Evolutionary conservation across 2,797 vertebrate genomes (phyloP).

Genomic region (Channa striata): DNA sequence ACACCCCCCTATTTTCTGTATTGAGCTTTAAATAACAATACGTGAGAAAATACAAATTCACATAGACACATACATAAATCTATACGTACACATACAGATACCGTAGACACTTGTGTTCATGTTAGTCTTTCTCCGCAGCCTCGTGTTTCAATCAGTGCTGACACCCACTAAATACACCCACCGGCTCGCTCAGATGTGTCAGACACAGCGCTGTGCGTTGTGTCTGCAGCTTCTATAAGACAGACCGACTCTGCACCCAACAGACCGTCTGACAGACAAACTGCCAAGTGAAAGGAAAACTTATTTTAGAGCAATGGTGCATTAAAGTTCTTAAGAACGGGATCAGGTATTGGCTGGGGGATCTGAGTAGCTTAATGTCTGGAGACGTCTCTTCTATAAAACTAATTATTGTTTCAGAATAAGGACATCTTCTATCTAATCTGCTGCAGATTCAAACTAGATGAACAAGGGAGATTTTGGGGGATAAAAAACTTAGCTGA

Average conservation of each 20-base stretch:
- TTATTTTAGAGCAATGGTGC: constrained; percentile 8
- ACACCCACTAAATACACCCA: constrained; percentile 53
- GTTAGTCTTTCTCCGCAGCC: constrained; percentile 38
- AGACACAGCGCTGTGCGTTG: constrained; percentile 52
- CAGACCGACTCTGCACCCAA: constrained; percentile 33
- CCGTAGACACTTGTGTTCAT: constrained; percentile 19
- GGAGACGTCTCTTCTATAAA: not conserved
- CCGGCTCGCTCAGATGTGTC: constrained; percentile 54
- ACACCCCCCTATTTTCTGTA: too few species aligned
- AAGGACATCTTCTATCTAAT: not conserved
- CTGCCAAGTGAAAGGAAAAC: constrained; percentile 26
- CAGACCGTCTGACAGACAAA: constrained; percentile 15
- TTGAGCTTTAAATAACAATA: not conserved
- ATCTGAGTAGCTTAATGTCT: constrained; percentile 3
- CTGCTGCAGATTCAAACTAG: not conserved
- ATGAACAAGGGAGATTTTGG: not conserved
- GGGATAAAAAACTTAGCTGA: not conserved
- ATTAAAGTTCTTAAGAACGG: not conserved
- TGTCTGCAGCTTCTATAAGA: constrained; percentile 35
- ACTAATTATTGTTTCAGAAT: not conserved
- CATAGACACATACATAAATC: not conserved
- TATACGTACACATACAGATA: constrained; percentile 13
- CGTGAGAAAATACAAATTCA: not conserved
- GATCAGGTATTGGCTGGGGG: constrained; percentile 4
- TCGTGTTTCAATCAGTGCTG: constrained; percentile 51